Evolutionary conservation across 2,888 invertebrate species (phyloP).

Genomic region (Coecobrya sp.): DNA sequence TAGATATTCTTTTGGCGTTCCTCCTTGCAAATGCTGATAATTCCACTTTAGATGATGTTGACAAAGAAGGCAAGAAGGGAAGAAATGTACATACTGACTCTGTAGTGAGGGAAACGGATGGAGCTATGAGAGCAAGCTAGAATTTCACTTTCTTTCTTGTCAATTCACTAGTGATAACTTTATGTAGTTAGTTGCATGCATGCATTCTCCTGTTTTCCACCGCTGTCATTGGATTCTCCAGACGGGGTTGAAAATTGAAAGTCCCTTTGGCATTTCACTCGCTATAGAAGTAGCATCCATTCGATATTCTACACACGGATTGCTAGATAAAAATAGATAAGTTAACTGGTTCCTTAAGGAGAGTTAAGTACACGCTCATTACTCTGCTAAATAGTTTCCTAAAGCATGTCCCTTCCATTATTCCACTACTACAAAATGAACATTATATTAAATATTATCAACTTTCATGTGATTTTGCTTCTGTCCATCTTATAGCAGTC

Average conservation of each 20-base stretch:
- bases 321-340: neutral
- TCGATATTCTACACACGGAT: neutral
- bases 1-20: neutral
- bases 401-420: neutral
- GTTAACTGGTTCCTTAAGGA: neutral
- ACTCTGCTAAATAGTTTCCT: neutral
- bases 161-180: slow-evolving; percentile 20
- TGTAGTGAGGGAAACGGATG: neutral
- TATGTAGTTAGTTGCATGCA: neutral
- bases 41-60: slow-evolving; percentile 46
- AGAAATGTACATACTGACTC: neutral
- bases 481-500: neutral
- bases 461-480: neutral
- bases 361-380: slow-evolving; percentile 5
- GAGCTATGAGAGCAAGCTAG: slow-evolving; percentile 4
- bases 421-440: neutral
- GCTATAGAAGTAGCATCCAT: neutral
- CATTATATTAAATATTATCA: neutral
- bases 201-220: neutral
- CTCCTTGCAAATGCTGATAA: slow-evolving; percentile 11
- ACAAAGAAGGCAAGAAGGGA: neutral
- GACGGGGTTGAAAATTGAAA: slow-evolving; percentile 8
- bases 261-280: neutral
- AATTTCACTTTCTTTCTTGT: slow-evolving; percentile 41
- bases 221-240: neutral